Base-by-base conservation (phyloP, 1,140 invertebrate genomes). In the Scaptomyza graminum region DNA sequence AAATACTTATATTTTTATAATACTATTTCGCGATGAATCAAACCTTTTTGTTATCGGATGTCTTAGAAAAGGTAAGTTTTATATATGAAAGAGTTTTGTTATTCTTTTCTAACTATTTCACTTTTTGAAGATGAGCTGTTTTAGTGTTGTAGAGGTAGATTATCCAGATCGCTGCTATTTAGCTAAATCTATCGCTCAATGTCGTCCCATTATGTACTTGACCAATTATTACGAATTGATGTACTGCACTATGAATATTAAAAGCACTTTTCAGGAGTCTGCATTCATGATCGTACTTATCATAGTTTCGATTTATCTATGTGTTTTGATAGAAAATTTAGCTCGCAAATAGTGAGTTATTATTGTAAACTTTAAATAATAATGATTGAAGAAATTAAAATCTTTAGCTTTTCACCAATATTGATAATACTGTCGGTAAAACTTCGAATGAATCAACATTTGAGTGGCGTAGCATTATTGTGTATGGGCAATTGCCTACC, bases 401-500 rank as follows among this genome's bases (percentile, higher is more conserved):
- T 5, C 6, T 31, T 2, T 13, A 82, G 79, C 16, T 67, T 78
- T 51, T 12, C 22, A 0, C 74, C 79, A 0, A 47, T 61, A 0
- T 15, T 82, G 1, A 83, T 71, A 25, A 78, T 82, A 7, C 34
- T 78, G 5, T 54, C 65, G 0, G 2, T 62, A 7, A 74, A 68
- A 15, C 15, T 78, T 11, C 31, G 61, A 2, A 71, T 82, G 79
- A 82, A 69, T 25, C 79, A 82, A 52, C 78, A 82, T 25, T n/a
- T 82, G 16, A 62, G 79, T 8, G 79, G 79, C 1, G 62, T 70
- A 1, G 75, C 74, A 5, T 12, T 82, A 0, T 25, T 82, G 59
- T 66, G 74, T 12, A 49, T 83, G 5, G 79, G 79, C 6, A 83
- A 78, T 39, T 44, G 66, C 0, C 34, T 63, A n/a, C 54, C 79